Conservation (phyloP, 2,797 vertebrate species). For the Coreius guichenoti region DNA sequence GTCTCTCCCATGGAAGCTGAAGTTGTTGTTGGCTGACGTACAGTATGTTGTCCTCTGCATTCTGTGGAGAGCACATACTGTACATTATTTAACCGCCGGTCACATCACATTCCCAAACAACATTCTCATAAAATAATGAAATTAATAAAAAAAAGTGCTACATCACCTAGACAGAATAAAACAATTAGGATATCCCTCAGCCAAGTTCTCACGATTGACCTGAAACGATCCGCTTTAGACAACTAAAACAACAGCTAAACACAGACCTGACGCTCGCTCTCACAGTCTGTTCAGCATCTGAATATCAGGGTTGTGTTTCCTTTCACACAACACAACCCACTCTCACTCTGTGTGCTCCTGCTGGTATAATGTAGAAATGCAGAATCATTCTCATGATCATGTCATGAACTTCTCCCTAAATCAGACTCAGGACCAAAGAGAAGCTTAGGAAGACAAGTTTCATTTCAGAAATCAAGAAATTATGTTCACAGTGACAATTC, state of each 20-base stretch:
- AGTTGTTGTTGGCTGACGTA: neutral
- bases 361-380: slow-evolving; percentile 9
- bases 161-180: slow-evolving; percentile 26
- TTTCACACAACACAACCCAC: neutral
- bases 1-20: neutral
- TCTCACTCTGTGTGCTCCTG: slow-evolving; percentile 10
- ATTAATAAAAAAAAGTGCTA: neutral
- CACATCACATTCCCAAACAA: neutral
- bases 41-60: slow-evolving; percentile 21
- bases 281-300: neutral
- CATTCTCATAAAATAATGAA: neutral
- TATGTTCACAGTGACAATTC: neutral
- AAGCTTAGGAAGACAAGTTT: neutral
- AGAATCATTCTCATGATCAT: neutral
- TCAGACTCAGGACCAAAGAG: neutral
- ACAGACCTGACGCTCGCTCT: neutral
- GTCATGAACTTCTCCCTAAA: neutral
- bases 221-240: neutral
- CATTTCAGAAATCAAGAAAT: neutral
- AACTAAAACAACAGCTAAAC: neutral
- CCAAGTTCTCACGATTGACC: slow-evolving; percentile 5
- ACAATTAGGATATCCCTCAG: neutral
- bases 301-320: neutral
- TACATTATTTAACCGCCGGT: neutral
- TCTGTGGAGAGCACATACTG: neutral